A percentile compares a stretch with the other conserved stretches of the same genome.
phyloP scores from a whole-genome alignment of 2,888 invertebrate species.

The Dorcus parallelipipedus region DNA sequence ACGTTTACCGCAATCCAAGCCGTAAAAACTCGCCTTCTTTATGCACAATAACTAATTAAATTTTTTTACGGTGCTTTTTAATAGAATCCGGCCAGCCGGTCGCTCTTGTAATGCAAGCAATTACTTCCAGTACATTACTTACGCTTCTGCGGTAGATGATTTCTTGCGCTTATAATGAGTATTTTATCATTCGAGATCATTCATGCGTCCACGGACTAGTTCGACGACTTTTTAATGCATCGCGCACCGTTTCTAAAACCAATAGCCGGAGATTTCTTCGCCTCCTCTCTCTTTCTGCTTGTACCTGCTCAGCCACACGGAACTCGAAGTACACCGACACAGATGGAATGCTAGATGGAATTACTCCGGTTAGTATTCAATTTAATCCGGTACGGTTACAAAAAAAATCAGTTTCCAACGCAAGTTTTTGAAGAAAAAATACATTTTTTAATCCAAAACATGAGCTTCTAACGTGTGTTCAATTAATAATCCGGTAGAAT shows the following conservation, averaged over 20 bases:
- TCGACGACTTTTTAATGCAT: conserved; percentile 8
- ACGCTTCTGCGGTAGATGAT: conserved; percentile 27
- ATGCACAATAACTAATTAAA: conserved; percentile 1
- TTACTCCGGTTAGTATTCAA: too few relatives aligned
- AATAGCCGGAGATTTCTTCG: not conserved
- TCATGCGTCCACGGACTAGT: conserved; percentile 13
- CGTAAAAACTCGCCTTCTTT: not conserved
- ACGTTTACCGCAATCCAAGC: too few relatives aligned
- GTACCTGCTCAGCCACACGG: too few relatives aligned
- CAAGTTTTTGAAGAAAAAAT: too few relatives aligned
- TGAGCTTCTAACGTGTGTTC: too few relatives aligned
- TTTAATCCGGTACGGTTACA: too few relatives aligned
- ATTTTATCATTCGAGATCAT: conserved; percentile 15
- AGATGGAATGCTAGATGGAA: too few relatives aligned
- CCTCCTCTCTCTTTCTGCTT: too few relatives aligned
- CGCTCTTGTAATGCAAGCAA: conserved; percentile 17
- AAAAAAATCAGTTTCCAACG: too few relatives aligned
- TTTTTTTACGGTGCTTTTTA: conserved; percentile 1
- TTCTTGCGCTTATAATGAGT: conserved; percentile 11
- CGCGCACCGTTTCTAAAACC: not conserved
- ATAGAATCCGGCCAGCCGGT: conserved; percentile 6
- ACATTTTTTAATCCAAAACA: too few relatives aligned
- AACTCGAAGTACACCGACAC: too few relatives aligned
- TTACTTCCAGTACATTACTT: conserved; percentile 23
- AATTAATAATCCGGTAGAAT: too few relatives aligned